These are phyloP conservation scores for Ibidorhyncha struthersii DNA, from an alignment of 2,113 vertebrate species.

Conservation along the genomic window DNA sequence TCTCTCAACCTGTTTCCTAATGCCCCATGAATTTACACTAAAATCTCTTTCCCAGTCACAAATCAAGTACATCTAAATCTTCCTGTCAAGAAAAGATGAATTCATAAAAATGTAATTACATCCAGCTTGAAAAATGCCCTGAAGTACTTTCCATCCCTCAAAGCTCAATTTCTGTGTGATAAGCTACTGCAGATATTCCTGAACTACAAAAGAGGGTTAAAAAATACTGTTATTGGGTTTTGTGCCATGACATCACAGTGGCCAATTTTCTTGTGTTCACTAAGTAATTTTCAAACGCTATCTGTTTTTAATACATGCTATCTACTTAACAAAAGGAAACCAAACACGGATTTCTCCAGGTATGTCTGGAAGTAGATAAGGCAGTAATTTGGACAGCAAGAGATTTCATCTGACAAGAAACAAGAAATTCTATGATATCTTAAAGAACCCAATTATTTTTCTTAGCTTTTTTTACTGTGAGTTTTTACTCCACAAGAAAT, in stretches of 20 bases:
- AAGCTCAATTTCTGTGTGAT: neutral
- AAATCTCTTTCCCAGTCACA: neutral
- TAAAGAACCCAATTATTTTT: neutral
- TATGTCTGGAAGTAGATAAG: neutral
- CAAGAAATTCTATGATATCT: neutral
- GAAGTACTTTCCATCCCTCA: neutral
- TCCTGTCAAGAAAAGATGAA: conserved; percentile 9
- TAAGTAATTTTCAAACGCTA: neutral
- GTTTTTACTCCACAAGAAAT: neutral
- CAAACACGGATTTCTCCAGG: neutral
- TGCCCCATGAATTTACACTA: neutral
- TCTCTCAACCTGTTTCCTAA: neutral
- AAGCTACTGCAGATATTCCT: neutral
- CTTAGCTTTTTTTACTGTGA: neutral
- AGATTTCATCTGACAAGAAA: neutral
- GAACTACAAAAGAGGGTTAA: neutral
- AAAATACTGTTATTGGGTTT: neutral
- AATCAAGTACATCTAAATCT: neutral
- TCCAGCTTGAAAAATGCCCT: neutral
- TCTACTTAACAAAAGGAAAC: neutral
- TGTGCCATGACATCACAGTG: neutral
- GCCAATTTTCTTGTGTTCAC: neutral
- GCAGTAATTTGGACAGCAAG: neutral
- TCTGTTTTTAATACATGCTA: neutral
- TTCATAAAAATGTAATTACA: conserved; percentile 22